Percentiles rank a stretch among this genome's conserved stretches.
Evolutionary conservation across 2,797 vertebrate genomes (phyloP).

Genomic region (Apogon hyalosoma): DNA sequence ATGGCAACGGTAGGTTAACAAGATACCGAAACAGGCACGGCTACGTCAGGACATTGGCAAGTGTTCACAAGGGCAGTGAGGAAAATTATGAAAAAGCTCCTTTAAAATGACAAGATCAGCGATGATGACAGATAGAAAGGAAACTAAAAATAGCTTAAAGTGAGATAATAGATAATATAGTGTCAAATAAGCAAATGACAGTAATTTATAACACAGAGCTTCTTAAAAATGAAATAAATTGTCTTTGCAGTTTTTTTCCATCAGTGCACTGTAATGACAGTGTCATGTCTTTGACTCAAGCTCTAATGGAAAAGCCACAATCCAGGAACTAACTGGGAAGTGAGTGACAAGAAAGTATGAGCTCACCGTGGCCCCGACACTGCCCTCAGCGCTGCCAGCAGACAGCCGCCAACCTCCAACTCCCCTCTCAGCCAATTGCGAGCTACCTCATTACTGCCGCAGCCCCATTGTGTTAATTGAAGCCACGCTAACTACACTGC

Average conservation of each 20-base stretch:
- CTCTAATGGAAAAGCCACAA: constrained; percentile 72
- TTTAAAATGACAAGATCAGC: constrained; percentile 36
- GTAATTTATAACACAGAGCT: constrained; percentile 64
- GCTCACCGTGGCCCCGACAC: constrained; percentile 66
- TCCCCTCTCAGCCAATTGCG: constrained; percentile 74
- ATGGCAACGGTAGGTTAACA: constrained; percentile 13
- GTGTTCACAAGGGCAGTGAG: constrained; percentile 24
- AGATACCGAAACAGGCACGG: constrained; percentile 8
- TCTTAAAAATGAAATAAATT: constrained; percentile 73
- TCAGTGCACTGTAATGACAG: constrained; percentile 60
- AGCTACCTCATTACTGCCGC: constrained; percentile 78
- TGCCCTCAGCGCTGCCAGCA: constrained; percentile 70
- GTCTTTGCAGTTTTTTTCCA: constrained; percentile 46
- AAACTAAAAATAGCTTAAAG: constrained; percentile 65
- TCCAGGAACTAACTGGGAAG: constrained; percentile 63
- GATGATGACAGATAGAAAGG: constrained; percentile 46
- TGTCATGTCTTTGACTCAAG: constrained; percentile 69
- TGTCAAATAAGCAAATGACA: constrained; percentile 71
- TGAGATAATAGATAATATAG: constrained; percentile 65
- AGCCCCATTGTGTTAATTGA: constrained; percentile 86
- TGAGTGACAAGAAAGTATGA: constrained; percentile 76
- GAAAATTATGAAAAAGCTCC: constrained; percentile 26
- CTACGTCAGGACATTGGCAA: constrained; percentile 5
- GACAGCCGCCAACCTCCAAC: constrained; percentile 69
- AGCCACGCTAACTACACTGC: constrained; percentile 79